phyloP scores from a whole-genome alignment of 1,140 invertebrate genomes.

The Eciton burchellii region DNA sequence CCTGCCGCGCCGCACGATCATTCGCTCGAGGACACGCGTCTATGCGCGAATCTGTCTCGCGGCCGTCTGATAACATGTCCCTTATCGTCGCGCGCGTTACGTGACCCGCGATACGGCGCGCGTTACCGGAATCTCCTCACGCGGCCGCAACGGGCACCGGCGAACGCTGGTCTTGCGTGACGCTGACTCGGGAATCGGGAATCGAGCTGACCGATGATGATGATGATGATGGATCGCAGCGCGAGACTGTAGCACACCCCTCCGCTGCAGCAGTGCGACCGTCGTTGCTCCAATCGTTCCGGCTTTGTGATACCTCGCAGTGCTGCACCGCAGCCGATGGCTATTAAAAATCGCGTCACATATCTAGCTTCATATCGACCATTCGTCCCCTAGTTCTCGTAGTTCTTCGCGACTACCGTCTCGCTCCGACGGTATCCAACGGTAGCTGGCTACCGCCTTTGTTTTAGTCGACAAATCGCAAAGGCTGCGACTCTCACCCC shows the following conservation, averaged over 20 bases:
- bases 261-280: background rate
- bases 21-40: slow-evolving; percentile 12
- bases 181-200: background rate
- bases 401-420: background rate
- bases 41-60: slow-evolving; percentile 38
- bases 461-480: background rate
- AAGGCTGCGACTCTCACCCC: too few species aligned
- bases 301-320: background rate
- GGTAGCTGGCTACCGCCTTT: background rate
- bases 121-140: slow-evolving; percentile 16
- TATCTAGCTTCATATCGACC: slow-evolving; percentile 78
- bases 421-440: background rate
- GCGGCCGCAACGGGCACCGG: background rate
- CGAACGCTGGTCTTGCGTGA: slow-evolving; percentile 19
- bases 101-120: slow-evolving; percentile 48
- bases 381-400: slow-evolving; percentile 25
- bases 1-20: slow-evolving; percentile 11
- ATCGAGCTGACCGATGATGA: background rate
- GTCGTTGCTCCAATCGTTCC: background rate
- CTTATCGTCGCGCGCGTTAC: slow-evolving; percentile 50
- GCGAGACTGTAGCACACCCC: slow-evolving; percentile 9
- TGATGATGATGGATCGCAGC: slow-evolving; percentile 41
- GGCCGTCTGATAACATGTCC: slow-evolving; percentile 34
- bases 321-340: background rate
- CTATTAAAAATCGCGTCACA: slow-evolving; percentile 60